phyloP scores from a whole-genome alignment of 1,140 invertebrate species.

The Cydia pomonella region DNA sequence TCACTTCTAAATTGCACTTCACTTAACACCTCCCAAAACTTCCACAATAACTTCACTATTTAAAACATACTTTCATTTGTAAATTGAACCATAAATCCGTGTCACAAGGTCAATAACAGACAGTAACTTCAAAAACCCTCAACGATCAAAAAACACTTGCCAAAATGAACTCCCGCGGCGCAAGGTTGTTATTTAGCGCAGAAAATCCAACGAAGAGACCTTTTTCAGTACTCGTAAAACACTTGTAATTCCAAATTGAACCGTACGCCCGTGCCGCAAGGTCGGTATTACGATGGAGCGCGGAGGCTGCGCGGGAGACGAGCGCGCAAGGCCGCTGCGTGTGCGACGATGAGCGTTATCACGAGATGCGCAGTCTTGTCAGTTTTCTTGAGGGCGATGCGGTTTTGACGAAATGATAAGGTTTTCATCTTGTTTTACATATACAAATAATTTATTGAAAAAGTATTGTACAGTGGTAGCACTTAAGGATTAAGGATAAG shows the following conservation, averaged over 20 bases:
- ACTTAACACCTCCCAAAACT: not conserved
- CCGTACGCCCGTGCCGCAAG: slow-evolving; percentile 1
- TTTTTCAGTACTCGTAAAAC: not conserved
- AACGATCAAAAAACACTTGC: no score
- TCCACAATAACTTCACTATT: not conserved
- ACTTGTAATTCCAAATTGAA: not conserved
- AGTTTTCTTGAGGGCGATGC: not conserved
- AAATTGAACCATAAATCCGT: not conserved
- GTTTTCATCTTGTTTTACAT: no score
- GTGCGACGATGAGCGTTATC: slow-evolving; percentile 63
- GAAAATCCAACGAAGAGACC: no score
- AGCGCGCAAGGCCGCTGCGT: slow-evolving; percentile 56
- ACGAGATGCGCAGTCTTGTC: slow-evolving; percentile 39
- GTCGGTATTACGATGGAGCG: not conserved
- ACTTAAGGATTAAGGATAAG: no score
- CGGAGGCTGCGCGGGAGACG: slow-evolving; percentile 40
- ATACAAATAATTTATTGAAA: no score
- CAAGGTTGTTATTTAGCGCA: no score
- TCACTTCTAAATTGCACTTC: not conserved
- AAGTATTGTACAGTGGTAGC: no score
- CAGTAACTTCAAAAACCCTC: no score
- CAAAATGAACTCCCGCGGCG: no score
- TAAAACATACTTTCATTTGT: no score
- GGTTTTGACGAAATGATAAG: no score
- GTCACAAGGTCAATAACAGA: not conserved